Evolutionary conservation across 2,797 vertebrate genomes (phyloP), one percentile per base, ranked within the genome.

Genomic region (Cossypha niveicapilla): DNA sequence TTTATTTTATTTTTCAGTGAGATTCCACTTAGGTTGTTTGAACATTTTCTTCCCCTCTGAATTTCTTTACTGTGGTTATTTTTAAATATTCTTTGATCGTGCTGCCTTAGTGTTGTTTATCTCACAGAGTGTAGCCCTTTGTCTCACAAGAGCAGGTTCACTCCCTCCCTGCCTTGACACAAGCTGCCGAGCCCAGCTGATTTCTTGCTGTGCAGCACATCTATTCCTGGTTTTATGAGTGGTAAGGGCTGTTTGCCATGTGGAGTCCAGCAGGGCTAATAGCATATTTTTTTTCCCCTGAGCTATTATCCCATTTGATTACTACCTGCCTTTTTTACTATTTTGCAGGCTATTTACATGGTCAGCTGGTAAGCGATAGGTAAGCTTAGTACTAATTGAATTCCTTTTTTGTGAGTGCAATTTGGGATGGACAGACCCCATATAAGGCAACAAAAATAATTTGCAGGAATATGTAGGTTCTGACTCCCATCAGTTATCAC

Each of bases 301-400:
- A 84, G 76, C 95, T 95, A 96, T 97, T 97, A 96, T 97, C 92
- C 95, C 92, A 56, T 91, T 86, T 76, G 96, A 96, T 97, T 96
- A 86, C 95, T 92, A 92, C 94, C 92, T 94, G 94, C 91, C 93
- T 96, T 95, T 96, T 94, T 96, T 82, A 93, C 58, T 86, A 56
- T 87, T 94, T 97, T 96, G 72, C 42, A 75, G 88, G 89, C 95
- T 93, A 79, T 97, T 95, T 94, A 89, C 88, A 93, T 95, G 94
- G 96, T 95, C 96, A 96, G 95, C 93, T 96, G 80, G 84, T 95
- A 94, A 93, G 92, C 95, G 96, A 94, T 88, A 97, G 96, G 94
- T 96, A 94, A 95, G 95, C 92, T 95, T 96, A 90, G 87, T 96
- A 81, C 77, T 96, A 96, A 96, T 87, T 94, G 58, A 94, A 84